Evolutionary conservation across 2,797 vertebrate species (phyloP), one percentile per base, ranked within the genome.

Genomic region (Cuculus canorus): DNA sequence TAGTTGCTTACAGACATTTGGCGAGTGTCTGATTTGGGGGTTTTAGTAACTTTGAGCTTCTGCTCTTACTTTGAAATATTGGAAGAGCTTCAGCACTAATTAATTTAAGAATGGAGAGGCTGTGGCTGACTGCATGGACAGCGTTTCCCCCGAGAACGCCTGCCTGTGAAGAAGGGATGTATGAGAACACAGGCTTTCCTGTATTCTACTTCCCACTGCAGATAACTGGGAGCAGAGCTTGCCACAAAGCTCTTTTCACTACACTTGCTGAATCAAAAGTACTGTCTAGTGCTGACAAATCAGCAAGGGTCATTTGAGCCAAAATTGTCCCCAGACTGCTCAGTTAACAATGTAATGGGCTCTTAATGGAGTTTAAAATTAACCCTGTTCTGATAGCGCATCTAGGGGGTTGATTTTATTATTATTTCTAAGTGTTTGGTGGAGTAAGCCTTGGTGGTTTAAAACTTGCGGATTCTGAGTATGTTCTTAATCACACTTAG

Each of bases 191-290:
- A 93, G 79, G 17, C 93, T 86, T 47, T 72, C 53, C 92, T 97
- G 81, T 97, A 13, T 93, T 96, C 76, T 92, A 94, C 92, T 95
- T 96, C 96, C 95, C 92, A 95, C 95, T 78, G 90, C 88, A 94
- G 86, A 94, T 92, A 82, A 82, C 79, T 1, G 0, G 77, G 68
- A 92, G 78, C 71, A 86, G 93, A 60, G 68, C 50, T 83, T 72
- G 57, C 54, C 93, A 95, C 90, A 96, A 96, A 96, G 93, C 78
- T 65, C 90, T 93, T 95, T 96, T 97, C 86, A 96, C 95, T 80
- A 41, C 68, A 35, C 71, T 96, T 90, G 94, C 93, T 97, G 94
- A 95, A 96, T 95, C 90, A 93, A 93, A 96, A 96, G 75, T 71
- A 85, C 94, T 93, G 86, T 87, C 75, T 93, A 84, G 41, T 93